A percentile compares a stretch with the other conserved stretches of the same genome.
Evolutionary conservation across 2,113 vertebrate species (phyloP).

Genomic region (Xyrauchen texanus): DNA sequence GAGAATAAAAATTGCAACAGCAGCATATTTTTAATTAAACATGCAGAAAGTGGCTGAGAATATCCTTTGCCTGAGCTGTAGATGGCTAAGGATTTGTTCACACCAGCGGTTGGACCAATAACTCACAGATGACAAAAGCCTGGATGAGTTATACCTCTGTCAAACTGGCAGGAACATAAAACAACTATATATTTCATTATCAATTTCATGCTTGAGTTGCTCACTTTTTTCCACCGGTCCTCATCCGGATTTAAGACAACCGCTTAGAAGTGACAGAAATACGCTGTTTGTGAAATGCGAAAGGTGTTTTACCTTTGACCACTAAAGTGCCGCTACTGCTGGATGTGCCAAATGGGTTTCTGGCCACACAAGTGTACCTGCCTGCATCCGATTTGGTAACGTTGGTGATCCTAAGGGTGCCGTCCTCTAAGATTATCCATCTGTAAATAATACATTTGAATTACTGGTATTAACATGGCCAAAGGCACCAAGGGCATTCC

Average conservation of each 20-base stretch:
- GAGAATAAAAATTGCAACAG: slow-evolving; percentile 53
- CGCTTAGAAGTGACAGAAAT: slow-evolving; percentile 50
- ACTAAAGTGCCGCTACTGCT: slow-evolving; percentile 78
- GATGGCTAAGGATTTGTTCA: slow-evolving; percentile 54
- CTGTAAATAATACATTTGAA: slow-evolving; percentile 53
- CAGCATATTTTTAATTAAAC: slow-evolving; percentile 64
- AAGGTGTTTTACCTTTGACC: slow-evolving; percentile 81
- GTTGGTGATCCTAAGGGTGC: slow-evolving; percentile 82
- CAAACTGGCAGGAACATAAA: slow-evolving; percentile 73
- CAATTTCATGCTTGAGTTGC: slow-evolving; percentile 77
- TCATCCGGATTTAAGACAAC: slow-evolving; percentile 57
- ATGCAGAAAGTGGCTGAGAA: slow-evolving; percentile 48
- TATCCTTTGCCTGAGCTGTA: slow-evolving; percentile 53
- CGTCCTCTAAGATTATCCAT: slow-evolving; percentile 73
- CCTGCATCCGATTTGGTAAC: slow-evolving; percentile 77
- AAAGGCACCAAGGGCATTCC: background rate
- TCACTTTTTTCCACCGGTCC: slow-evolving; percentile 41
- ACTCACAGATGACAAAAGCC: slow-evolving; percentile 76
- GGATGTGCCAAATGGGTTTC: slow-evolving; percentile 81
- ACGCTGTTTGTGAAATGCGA: slow-evolving; percentile 6
- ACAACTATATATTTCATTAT: slow-evolving; percentile 77
- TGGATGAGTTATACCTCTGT: slow-evolving; percentile 76
- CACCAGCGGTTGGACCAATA: slow-evolving; percentile 69
- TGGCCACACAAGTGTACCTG: slow-evolving; percentile 80
- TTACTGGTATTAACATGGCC: slow-evolving; percentile 6